A percentile compares a stretch with the other conserved stretches of the same genome.
Conservation (phyloP, 2,113 vertebrate genomes). For the Entomyzon cyanotis region DNA sequence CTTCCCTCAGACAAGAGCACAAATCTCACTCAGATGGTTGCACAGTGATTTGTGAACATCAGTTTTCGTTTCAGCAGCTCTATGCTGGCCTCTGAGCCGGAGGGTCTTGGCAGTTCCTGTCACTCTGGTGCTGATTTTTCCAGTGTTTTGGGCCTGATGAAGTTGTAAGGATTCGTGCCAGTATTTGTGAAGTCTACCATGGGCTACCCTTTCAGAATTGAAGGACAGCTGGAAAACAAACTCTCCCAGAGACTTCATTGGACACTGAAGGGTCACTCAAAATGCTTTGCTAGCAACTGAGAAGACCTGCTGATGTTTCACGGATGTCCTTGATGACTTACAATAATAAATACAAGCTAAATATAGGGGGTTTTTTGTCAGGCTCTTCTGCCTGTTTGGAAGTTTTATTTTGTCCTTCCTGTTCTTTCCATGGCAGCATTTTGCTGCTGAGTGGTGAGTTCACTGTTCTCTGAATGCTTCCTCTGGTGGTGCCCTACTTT, state of each 20-base stretch:
- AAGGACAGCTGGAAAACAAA: background rate
- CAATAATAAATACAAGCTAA: background rate
- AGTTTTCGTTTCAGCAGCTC: background rate
- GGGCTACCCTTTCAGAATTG: background rate
- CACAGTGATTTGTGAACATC: background rate
- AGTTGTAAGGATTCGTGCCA: background rate
- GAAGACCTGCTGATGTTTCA: background rate
- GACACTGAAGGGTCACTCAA: background rate
- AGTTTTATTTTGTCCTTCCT: background rate
- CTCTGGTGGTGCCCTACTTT: background rate
- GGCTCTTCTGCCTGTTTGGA: background rate
- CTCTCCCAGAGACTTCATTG: background rate
- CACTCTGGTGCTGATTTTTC: background rate
- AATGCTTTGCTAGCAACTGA: background rate
- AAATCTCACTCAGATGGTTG: background rate
- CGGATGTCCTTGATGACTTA: background rate
- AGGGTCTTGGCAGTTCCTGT: background rate
- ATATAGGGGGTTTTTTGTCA: background rate
- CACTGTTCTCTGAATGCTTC: background rate
- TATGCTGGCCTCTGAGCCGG: background rate
- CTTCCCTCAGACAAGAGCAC: background rate
- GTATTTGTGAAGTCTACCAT: background rate
- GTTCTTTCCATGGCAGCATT: background rate
- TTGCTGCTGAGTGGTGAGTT: background rate
- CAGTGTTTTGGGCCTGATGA: background rate